Conservation (phyloP, 2,797 vertebrate species). For the Trematomus bernacchii region DNA sequence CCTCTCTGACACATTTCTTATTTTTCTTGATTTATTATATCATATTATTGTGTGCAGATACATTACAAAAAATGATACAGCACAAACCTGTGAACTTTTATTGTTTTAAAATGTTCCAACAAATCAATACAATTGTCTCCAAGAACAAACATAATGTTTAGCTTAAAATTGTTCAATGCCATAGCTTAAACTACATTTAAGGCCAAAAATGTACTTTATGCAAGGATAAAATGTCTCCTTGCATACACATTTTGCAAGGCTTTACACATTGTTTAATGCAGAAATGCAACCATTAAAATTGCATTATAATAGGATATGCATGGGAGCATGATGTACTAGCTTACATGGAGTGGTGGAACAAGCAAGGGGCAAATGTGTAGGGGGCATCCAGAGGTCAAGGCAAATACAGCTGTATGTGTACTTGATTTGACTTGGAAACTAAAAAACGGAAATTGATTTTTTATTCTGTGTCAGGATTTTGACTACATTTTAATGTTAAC, state of each 20-base stretch:
- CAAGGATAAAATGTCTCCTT: not conserved
- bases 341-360: not conserved
- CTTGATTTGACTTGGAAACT: not conserved
- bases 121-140: no score
- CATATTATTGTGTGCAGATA: no score
- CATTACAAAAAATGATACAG: no score
- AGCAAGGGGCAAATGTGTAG: constrained; percentile 5
- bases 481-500: not conserved
- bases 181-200: not conserved
- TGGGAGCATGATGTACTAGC: not conserved
- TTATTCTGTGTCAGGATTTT: not conserved
- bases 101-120: no score
- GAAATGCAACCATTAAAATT: not conserved
- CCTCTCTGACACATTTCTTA: no score
- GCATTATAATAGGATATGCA: not conserved
- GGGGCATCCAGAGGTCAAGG: not conserved
- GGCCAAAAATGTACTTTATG: not conserved
- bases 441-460: not conserved
- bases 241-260: not conserved
- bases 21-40: no score
- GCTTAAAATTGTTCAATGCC: not conserved
- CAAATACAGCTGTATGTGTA: not conserved
- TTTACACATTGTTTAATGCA: not conserved
- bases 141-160: not conserved
- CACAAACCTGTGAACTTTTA: no score